Evolutionary conservation across 37 sponge, comb jelly and placozoan genomes (phyloP), one percentile per base, ranked within the genome.

Genomic region (Agelas oroides): DNA sequence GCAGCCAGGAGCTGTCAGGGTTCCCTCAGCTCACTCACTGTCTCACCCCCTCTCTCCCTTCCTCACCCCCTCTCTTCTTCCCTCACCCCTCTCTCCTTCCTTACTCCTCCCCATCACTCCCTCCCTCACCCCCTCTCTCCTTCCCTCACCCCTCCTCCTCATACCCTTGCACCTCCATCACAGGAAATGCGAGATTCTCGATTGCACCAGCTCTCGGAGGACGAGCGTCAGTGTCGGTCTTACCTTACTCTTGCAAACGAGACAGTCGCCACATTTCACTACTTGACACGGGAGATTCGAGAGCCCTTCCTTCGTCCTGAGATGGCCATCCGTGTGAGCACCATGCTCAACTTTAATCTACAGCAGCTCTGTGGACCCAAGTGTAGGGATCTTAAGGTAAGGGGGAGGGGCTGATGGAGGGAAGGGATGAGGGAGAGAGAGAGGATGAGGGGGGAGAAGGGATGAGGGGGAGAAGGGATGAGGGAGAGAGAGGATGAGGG

Each of bases 291-390:
- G 54, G 88, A 87, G 70, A 78, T 92, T 39, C 87, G 80, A 53
- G 88, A 82, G 34, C 94, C 94, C 0, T 96, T 98, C 79, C 80
- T 93, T 18, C 53, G 80, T 23, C 80, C 80, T 5, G 80, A 93
- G 65, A 78, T 98, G 59, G 71, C 76, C 34, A 82, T 73, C 8
- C 72, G 97, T 41, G 82, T 98, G 28, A 92, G 89, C 23, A 70
- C 87, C 21, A 96, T 98, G 99, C 85, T 98, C 40, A 98, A 96
- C 70, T 98, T 90, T 83, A 98, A 96, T 70, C 84, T 98, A 20
- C 76, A 82, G 79, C 96, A 98, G 85, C 83, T 98, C 52, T 96
- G 96, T 85, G 99, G 99, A 32, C 93, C 99, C 1, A 92, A 92
- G 78, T 93, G 94, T 75, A 86, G 77, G 37, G 91, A 94, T 30